A percentile compares a stretch with the other conserved stretches of the same genome.
These are phyloP conservation scores for Oncorhynchus nerka DNA, from an alignment of 2,113 vertebrate species.

Conservation along the genomic window DNA sequence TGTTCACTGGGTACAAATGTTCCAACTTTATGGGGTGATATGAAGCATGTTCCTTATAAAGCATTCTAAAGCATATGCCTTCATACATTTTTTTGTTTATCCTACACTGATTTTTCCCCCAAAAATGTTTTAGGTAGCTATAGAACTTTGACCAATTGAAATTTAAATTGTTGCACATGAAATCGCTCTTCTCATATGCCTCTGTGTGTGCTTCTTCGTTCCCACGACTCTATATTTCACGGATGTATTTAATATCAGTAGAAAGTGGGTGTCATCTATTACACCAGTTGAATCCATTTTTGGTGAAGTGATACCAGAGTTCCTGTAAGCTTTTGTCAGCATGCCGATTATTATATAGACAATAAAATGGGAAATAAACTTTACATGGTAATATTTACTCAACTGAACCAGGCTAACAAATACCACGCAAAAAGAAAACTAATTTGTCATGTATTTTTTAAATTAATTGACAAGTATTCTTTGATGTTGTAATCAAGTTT, in stretches of 20 bases:
- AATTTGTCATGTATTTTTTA: background rate
- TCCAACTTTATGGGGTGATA: no score
- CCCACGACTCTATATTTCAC: constrained; percentile 38
- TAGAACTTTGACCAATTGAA: no score
- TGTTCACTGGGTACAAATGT: background rate
- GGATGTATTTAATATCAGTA: constrained; percentile 75
- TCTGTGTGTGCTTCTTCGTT: constrained; percentile 47
- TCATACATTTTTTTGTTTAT: background rate
- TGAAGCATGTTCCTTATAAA: no score
- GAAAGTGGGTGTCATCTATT: constrained; percentile 58
- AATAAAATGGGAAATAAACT: background rate
- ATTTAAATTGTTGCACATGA: background rate
- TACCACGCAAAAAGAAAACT: background rate
- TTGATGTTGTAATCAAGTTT: constrained; percentile 62
- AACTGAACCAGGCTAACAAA: background rate
- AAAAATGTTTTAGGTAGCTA: no score
- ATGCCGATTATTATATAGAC: background rate
- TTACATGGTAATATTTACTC: no score
- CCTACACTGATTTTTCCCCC: no score
- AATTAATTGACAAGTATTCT: constrained; percentile 12
- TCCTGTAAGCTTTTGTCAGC: constrained; percentile 39
- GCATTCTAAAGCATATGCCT: background rate
- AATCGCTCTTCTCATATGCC: background rate
- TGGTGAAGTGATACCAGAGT: constrained; percentile 82
- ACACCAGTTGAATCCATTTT: constrained; percentile 76